Base-by-base conservation (phyloP, 2,797 vertebrate species). In the Xenopus petersii region DNA sequence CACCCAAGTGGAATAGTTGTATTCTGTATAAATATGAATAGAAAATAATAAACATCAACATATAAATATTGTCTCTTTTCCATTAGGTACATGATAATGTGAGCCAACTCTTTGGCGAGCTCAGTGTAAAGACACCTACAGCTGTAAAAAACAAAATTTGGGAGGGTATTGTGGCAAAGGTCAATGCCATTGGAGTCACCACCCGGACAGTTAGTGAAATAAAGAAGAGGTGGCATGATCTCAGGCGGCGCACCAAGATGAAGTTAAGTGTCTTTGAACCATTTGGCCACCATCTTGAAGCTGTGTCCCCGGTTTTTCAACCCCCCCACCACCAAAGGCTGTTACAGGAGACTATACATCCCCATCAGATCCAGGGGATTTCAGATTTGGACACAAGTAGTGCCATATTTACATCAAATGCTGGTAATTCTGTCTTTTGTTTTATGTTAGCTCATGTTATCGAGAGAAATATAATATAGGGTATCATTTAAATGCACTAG, bases 191-290 rank as follows among this genome's bases (percentile, higher is more conserved):
- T 60, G 58, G 58, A 60, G 58, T 60, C 58, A 60, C 58, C 58
- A 60, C 58, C 5, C 2, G 58, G 10, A 60, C 58, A 60, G 58
- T 60, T 60, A 17, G 21, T 60, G 58, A 60, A 13, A 5, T 60
- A 26, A 60, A 60, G 58, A 60, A 60, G 58, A 60, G 58, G 58
- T 60, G 17, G 58, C 58, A 60, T 60, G 58, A 60, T 15, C 58
- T 60, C 21, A 60, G 58, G 21, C 17, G 58, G 21, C 9, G 58
- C 9, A 60, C 58, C 8, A 60, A 60, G 58, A 60, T 60, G 58
- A 60, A 60, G 58, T 12, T 60, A 17, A 58, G 58, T 26, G 58
- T 60, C 10, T 60, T 60, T 26, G 58, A 60, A 26, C 58, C 10
- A 10, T 24, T 3, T 60, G 58, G 17, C 9, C 58, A 26, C 24